A percentile compares a stretch with the other conserved stretches of the same genome.
Conservation (phyloP, 2,113 vertebrate genomes). For the Proterorhinus semilunaris region DNA sequence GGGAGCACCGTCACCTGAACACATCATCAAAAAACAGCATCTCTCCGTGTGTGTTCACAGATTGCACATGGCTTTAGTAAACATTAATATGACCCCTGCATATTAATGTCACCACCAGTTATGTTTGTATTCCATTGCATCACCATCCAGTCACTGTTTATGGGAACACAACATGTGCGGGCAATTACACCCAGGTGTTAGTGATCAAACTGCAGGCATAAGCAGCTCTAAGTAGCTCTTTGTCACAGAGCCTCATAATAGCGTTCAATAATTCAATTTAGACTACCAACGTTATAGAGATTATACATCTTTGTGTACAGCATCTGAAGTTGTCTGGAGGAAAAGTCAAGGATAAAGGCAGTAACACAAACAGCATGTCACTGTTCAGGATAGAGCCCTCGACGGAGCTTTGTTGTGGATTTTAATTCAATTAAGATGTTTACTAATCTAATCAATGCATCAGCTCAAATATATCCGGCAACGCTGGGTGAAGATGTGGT, state of each 20-base stretch:
- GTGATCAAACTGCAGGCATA: constrained; percentile 39
- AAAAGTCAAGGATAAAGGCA: not conserved
- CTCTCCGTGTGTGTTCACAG: constrained; percentile 10
- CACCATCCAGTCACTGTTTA: constrained; percentile 23
- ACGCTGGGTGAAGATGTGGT: constrained; percentile 70
- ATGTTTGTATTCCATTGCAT: constrained; percentile 55
- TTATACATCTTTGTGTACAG: constrained; percentile 16
- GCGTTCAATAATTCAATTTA: constrained; percentile 41
- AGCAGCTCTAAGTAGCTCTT: constrained; percentile 29
- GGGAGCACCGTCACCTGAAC: constrained; percentile 83
- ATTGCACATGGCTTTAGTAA: constrained; percentile 30
- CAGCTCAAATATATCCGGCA: constrained; percentile 69
- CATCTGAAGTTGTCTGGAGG: not conserved
- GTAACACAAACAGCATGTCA: constrained; percentile 62
- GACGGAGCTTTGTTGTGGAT: constrained; percentile 63
- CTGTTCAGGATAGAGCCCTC: constrained; percentile 37
- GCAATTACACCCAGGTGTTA: constrained; percentile 47
- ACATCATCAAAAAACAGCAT: constrained; percentile 8
- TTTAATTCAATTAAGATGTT: constrained; percentile 76
- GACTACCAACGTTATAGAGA: constrained; percentile 23
- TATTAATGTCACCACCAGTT: constrained; percentile 40
- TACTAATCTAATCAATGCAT: constrained; percentile 75
- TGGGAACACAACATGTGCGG: constrained; percentile 36
- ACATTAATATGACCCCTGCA: constrained; percentile 35
- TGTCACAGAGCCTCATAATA: constrained; percentile 36